phyloP scores from a whole-genome alignment of 2,888 invertebrate species.

The Cephus sareptanus region DNA sequence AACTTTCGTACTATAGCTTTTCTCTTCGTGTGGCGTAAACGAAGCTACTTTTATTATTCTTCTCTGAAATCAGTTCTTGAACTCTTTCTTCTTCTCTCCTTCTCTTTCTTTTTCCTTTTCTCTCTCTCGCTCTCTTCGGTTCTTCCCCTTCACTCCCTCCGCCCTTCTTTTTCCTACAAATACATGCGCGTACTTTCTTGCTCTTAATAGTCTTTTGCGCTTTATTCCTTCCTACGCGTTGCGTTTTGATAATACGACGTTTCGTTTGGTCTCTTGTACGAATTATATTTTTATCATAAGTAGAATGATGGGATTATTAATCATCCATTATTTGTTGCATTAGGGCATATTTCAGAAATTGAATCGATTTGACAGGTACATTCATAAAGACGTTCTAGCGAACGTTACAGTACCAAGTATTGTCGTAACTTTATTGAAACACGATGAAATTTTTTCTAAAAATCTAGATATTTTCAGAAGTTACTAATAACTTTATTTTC shows the following conservation, averaged over 20 bases:
- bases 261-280: not conserved
- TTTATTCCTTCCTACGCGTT: constrained; percentile 42
- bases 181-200: constrained; percentile 14
- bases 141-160: constrained; percentile 11
- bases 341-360: not conserved
- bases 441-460: not conserved
- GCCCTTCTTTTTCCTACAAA: constrained; percentile 21
- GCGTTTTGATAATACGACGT: constrained; percentile 9
- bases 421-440: not conserved
- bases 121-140: constrained; percentile 15
- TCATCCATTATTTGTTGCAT: not conserved
- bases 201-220: constrained; percentile 20
- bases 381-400: not conserved
- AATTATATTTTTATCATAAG: constrained; percentile 2
- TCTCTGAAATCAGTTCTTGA: not conserved
- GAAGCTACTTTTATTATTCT: not conserved
- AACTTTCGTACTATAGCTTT: constrained; percentile 5
- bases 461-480: not conserved
- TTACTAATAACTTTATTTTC: not conserved
- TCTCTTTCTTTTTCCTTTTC: constrained; percentile 5
- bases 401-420: not conserved
- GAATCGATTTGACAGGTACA: not conserved
- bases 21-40: not conserved
- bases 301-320: not conserved
- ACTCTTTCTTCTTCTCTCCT: constrained; percentile 9